Evolutionary conservation across 1,140 invertebrate species (phyloP), one percentile per base, ranked within the genome.

Genomic region (Dufourea novaeangliae): DNA sequence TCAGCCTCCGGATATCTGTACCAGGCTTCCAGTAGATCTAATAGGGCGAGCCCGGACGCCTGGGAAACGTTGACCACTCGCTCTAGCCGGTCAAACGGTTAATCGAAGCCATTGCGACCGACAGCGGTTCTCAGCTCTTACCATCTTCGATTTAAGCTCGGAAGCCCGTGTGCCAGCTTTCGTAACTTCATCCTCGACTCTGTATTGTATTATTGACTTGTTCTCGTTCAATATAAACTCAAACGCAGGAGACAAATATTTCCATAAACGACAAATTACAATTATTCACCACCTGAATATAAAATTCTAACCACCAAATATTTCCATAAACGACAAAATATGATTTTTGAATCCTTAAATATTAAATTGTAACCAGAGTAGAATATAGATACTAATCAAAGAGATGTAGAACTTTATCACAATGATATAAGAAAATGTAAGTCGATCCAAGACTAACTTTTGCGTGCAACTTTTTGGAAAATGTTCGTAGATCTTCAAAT

Each of bases 61-160:
- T 87, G 84, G 84, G 88, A 85, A 87, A 89, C 81, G 84, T 88
- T 82, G 82, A 85, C 85, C 82, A 82, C 83, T 86, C 83, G 78
- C 77, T 88, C 87, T 79, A 86, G 67, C 77, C 80, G 84, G 71
- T 88, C 86, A 88, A 90, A 88, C 88, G 87, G 85, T 87, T 89
- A 89, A 89, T 89, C 88, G 88, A 88, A 85, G 82, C 78, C 80
- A 80, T 87, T 89, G 86, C 83, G 74, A 84, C 66, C 80, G 80
- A 74, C 86, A 89, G 87, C 44, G 87, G 86, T 87, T 88, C 86
- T 89, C 88, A 89, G 82, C 34, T 57, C 17, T 25, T 69, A 20
- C 34, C 39, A 64, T 68, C 39, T 50, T 32, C 29, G 11, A 69
- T 71, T 75, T 63, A 5, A 70, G 57, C 66, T 62, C 14, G 8